Evolutionary conservation across 2,888 invertebrate species (phyloP), one percentile per base, ranked within the genome.

Genomic region (Diaperis boleti): DNA sequence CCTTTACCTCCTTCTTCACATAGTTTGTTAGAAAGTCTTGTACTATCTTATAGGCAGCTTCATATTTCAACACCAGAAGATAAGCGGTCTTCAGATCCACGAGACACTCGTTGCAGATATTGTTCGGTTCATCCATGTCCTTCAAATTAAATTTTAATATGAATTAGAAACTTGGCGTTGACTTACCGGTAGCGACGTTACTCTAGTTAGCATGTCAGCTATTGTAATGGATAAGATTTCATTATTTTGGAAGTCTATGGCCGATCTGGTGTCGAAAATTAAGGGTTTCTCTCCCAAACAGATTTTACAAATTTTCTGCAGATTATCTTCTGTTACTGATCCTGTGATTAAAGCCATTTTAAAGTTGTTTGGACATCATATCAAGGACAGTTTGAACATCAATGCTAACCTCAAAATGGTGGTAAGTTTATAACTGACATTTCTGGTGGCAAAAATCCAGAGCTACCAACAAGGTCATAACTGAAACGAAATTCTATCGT

Each of bases 41-140:
- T 20, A 75, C 54, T 15, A 73, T 64, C 6, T 35, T 15, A 33
- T 67, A 44, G 1, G 74, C 71, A 52, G 72, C 66, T 42, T 74
- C 70, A 50, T 68, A 74, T 50, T 72, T 71, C 14, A 74, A 56
- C 61, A 67, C 62, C 44, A 75, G 72, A 29, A 72, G 64, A 59
- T 74, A 74, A 3, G 72, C 72, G 2, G 63, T 59, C 44, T 70
- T 67, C 35, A 73, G 57, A 50, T 73, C 66, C 13, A 59, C 42
- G 13, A 70, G 20, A 56, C 75, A 75, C 41, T 66, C 66, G 20
- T 61, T 29, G 54, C 75, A 75, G 31, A 75, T 66, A 31, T 69
- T 61, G 11, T 57, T 50, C 1, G 73, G 73, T 37, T 52, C 17
- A n/a, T 42, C 18, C 17, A 13, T 13, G 20, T 31, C 31, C 55